These are phyloP conservation scores for Lanius ludovicianus DNA, from an alignment of 2,113 vertebrate genomes.

Conservation along the genomic window DNA sequence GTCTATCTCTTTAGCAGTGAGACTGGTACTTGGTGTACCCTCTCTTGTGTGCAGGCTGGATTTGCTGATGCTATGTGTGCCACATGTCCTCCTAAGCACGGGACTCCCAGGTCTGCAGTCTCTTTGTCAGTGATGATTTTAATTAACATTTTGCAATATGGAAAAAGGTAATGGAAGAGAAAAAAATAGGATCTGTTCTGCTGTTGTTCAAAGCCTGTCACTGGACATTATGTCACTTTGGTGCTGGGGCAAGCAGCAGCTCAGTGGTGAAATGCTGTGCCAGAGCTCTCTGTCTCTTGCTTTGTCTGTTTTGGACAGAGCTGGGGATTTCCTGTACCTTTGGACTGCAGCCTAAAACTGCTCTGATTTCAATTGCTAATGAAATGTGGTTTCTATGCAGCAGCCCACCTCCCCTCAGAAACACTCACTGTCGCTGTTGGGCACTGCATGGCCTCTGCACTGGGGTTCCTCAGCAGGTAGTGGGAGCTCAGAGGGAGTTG, in stretches of 20 bases:
- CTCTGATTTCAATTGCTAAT: neutral
- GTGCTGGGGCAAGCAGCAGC: conserved; percentile 1
- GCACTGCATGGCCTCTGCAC: neutral
- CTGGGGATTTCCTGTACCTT: conserved; percentile 45
- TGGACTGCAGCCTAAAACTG: conserved; percentile 16
- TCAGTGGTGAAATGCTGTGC: neutral
- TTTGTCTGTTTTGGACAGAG: conserved; percentile 29
- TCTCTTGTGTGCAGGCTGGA: neutral
- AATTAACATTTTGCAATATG: neutral
- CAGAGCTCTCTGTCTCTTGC: neutral
- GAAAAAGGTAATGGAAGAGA: neutral
- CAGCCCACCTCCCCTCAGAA: neutral
- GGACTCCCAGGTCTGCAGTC: neutral
- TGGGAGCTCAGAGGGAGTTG: neutral
- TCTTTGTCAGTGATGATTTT: conserved; percentile 11
- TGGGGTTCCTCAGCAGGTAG: neutral
- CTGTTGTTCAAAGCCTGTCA: conserved; percentile 11
- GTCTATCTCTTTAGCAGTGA: neutral
- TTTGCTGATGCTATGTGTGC: neutral
- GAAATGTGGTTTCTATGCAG: neutral
- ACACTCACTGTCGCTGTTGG: rapidly evolving
- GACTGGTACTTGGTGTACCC: neutral
- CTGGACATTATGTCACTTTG: conserved; percentile 39
- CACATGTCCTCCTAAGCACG: rapidly evolving
- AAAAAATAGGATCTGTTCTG: neutral